A percentile compares a stretch with the other conserved stretches of the same genome.
phyloP scores from a whole-genome alignment of 1,140 invertebrate species.

The Pygmarrhopalites habei region DNA sequence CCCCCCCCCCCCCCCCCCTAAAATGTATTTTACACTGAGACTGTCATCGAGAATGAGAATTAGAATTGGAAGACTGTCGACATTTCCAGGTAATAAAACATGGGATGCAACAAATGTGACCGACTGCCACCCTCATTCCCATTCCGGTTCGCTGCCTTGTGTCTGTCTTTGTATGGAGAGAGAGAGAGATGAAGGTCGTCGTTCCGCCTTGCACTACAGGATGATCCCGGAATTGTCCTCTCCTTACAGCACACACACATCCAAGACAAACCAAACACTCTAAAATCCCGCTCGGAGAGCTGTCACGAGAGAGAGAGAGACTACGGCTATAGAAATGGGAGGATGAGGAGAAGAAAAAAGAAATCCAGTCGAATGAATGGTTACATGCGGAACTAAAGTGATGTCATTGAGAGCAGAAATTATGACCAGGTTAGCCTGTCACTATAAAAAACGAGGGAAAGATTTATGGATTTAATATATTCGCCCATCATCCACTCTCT shows the following conservation, averaged over 20 bases:
- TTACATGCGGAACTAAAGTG: slow-evolving; percentile 13
- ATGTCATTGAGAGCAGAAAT: slow-evolving; percentile 18
- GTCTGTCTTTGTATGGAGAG: too few species aligned
- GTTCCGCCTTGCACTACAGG: too few species aligned
- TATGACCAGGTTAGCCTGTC: slow-evolving; percentile 18
- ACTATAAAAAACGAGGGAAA: slow-evolving; percentile 11
- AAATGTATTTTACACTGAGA: too few species aligned
- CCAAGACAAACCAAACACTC: too few species aligned
- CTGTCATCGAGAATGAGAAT: too few species aligned
- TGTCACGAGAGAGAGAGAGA: neutral
- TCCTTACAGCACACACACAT: neutral
- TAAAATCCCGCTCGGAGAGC: neutral
- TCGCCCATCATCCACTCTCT: slow-evolving; percentile 12
- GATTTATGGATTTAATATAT: slow-evolving; percentile 21
- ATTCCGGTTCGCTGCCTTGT: too few species aligned
- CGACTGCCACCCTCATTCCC: too few species aligned
- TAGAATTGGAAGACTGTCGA: too few species aligned
- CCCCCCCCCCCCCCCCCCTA: too few species aligned
- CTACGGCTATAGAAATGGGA: neutral
- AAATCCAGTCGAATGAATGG: neutral
- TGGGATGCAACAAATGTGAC: neutral
- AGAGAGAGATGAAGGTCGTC: too few species aligned
- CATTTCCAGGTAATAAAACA: slow-evolving; percentile 16
- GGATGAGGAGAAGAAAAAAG: neutral
- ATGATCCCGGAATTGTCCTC: too few species aligned